Evolutionary conservation across 2,113 vertebrate species (phyloP).

Genomic region (Hyaena hyaena): DNA sequence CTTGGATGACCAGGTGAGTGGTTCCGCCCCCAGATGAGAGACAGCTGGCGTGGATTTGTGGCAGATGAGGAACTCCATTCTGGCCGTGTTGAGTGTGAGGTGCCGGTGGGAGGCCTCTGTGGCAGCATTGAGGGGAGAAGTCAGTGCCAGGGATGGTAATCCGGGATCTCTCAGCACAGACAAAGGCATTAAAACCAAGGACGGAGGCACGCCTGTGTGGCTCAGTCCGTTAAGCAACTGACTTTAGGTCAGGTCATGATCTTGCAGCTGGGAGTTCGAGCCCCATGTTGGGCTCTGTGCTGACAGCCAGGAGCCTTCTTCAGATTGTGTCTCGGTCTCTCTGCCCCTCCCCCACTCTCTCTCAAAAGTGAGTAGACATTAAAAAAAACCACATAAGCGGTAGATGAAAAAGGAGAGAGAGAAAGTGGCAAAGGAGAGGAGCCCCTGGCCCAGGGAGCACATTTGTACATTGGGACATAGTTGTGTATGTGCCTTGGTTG

Average conservation of each 20-base stretch:
- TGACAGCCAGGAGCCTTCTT: too few relatives aligned
- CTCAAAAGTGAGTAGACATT: too few relatives aligned
- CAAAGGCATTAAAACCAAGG: neutral
- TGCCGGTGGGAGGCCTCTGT: too few relatives aligned
- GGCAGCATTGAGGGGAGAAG: too few relatives aligned
- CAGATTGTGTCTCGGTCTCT: too few relatives aligned
- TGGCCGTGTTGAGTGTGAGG: neutral
- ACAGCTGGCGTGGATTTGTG: neutral
- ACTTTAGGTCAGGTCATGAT: too few relatives aligned
- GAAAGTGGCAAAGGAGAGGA: neutral
- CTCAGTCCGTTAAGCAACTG: too few relatives aligned
- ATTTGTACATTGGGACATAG: neutral
- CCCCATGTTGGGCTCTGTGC: too few relatives aligned
- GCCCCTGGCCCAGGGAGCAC: neutral
- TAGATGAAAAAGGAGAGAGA: neutral
- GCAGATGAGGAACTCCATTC: neutral
- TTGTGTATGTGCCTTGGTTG: neutral
- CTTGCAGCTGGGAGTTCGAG: too few relatives aligned
- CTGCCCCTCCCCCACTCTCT: too few relatives aligned
- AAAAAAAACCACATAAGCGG: too few relatives aligned
- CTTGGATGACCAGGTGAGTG: neutral
- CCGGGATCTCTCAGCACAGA: neutral
- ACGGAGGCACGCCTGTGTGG: too few relatives aligned
- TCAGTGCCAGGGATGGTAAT: neutral
- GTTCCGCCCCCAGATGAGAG: neutral